phyloP scores from a whole-genome alignment of 2,113 vertebrate genomes.

The Turdus rufiventris region DNA sequence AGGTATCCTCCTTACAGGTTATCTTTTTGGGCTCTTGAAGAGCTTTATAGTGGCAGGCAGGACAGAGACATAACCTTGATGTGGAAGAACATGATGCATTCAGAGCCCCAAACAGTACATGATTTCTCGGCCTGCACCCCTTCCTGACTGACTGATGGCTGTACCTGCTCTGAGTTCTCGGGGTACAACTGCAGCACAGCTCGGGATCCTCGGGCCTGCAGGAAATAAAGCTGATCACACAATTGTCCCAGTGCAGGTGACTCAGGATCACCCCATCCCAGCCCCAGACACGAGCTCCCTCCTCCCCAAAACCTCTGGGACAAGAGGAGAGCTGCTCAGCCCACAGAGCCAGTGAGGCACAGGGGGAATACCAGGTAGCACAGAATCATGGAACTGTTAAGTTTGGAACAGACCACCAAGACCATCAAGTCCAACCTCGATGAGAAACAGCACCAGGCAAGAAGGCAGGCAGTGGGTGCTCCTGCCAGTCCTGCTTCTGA shows the following conservation, averaged over 20 bases:
- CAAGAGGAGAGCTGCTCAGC: background rate
- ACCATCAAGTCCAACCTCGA: background rate
- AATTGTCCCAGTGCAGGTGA: background rate
- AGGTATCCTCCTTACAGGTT: background rate
- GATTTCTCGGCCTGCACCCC: background rate
- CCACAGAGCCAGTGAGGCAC: background rate
- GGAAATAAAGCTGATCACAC: background rate
- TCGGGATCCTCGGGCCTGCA: conserved; percentile 84
- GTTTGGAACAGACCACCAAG: background rate
- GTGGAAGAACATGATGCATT: rapidly evolving
- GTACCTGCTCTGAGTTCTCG: conserved; percentile 92
- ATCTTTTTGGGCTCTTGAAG: background rate
- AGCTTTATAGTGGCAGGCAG: background rate
- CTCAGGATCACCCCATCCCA: background rate
- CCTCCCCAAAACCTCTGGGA: background rate
- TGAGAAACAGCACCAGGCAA: background rate
- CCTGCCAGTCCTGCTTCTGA: background rate
- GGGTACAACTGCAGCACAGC: conserved; percentile 95
- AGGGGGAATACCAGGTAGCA: background rate
- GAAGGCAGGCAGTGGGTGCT: background rate
- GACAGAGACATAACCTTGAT: background rate
- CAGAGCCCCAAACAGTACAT: background rate
- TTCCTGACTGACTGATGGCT: background rate
- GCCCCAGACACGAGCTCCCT: background rate
- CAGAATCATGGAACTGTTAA: background rate